Evolutionary conservation across 2,113 vertebrate genomes (phyloP).

Genomic region (Saguinus midas): DNA sequence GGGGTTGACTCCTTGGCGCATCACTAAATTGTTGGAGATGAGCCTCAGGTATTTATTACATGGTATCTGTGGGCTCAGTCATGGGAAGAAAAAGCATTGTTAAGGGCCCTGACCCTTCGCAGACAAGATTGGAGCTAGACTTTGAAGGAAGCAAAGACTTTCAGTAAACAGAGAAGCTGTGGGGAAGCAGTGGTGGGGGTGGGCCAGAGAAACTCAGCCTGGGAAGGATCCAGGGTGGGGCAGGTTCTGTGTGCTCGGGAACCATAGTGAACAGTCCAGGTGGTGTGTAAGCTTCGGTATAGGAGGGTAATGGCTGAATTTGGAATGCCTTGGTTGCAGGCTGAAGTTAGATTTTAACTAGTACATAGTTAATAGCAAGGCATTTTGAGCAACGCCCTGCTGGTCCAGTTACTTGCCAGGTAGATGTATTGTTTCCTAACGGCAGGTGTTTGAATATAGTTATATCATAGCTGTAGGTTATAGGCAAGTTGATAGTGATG

Average conservation of each 20-base stretch:
- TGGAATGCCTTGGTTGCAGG: neutral
- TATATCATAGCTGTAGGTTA: neutral
- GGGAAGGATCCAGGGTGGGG: neutral
- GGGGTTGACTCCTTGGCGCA: neutral
- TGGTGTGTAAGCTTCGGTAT: too few species aligned
- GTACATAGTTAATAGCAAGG: neutral
- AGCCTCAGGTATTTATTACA: neutral
- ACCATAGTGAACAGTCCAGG: neutral
- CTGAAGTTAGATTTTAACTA: neutral
- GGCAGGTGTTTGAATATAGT: neutral
- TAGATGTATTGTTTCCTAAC: neutral
- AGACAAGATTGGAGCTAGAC: neutral
- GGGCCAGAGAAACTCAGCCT: neutral
- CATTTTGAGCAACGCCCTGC: neutral
- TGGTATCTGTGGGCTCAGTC: neutral
- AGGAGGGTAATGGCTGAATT: neutral
- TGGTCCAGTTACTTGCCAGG: neutral
- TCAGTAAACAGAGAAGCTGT: neutral
- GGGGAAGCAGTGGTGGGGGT: neutral
- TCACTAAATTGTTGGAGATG: neutral
- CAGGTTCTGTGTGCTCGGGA: neutral
- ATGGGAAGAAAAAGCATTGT: neutral
- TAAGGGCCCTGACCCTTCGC: neutral
- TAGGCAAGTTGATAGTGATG: neutral
- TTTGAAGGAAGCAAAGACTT: neutral